Evolutionary conservation across 1,140 invertebrate species (phyloP).

Genomic region (Homalodisca vitripennis): DNA sequence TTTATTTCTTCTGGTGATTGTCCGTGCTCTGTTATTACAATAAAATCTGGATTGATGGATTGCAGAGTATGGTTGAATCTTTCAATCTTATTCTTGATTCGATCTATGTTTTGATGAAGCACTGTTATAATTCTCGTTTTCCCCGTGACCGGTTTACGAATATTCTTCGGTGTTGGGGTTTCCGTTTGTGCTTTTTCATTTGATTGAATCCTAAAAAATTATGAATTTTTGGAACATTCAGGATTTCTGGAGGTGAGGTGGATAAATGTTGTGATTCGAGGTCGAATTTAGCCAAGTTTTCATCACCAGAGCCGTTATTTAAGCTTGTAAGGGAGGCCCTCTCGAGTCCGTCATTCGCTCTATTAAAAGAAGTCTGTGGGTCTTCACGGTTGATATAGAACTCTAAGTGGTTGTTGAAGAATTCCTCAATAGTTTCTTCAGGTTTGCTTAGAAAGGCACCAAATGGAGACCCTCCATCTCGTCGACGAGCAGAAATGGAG

Average conservation of each 20-base stretch:
- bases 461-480: neutral
- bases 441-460: neutral
- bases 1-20: neutral
- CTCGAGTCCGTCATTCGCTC: neutral
- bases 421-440: neutral
- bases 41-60: neutral
- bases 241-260: neutral
- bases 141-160: neutral
- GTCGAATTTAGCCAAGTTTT: neutral
- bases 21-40: neutral
- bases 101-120: neutral
- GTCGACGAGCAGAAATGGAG: neutral
- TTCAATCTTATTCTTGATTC: neutral
- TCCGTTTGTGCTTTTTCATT: conserved; percentile 6
- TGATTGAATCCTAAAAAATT: conserved; percentile 10
- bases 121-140: neutral
- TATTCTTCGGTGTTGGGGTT: neutral
- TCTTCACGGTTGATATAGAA: neutral
- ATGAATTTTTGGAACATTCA: conserved; percentile 21
- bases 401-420: neutral
- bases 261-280: neutral
- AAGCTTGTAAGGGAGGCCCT: neutral
- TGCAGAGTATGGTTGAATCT: neutral
- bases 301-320: neutral
- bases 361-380: neutral